phyloP scores from a whole-genome alignment of 2,888 invertebrate genomes.

The Harpalus rubripes region DNA sequence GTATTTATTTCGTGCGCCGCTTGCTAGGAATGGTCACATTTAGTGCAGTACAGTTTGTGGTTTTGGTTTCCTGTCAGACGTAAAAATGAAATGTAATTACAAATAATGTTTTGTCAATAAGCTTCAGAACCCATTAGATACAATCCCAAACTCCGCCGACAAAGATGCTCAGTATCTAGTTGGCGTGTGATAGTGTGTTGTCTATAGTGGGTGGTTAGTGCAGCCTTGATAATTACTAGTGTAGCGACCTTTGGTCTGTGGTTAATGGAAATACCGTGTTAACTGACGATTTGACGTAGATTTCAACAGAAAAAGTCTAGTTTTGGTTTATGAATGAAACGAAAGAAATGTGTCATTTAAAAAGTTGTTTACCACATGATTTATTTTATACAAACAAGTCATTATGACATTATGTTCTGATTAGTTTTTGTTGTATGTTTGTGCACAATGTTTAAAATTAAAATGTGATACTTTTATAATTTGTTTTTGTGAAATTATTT shows the following conservation, averaged over 20 bases:
- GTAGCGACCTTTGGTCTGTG: slow-evolving; percentile 38
- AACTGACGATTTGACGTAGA: background rate
- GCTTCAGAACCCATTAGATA: slow-evolving; percentile 15
- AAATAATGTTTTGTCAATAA: slow-evolving; percentile 65
- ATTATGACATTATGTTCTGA: no score
- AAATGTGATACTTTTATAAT: no score
- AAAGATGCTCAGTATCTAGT: slow-evolving; percentile 31
- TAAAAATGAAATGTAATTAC: slow-evolving; percentile 64
- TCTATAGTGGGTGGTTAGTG: slow-evolving; percentile 48
- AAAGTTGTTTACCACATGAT: slow-evolving; percentile 6
- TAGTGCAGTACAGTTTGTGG: slow-evolving; percentile 65
- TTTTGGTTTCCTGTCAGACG: slow-evolving; percentile 63
- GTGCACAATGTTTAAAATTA: background rate
- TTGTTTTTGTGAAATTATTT: no score
- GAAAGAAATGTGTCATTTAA: background rate
- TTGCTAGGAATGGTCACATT: background rate
- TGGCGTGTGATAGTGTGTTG: slow-evolving; percentile 13
- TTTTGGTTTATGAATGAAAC: slow-evolving; percentile 16
- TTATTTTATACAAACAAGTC: slow-evolving; percentile 5
- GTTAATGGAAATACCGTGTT: slow-evolving; percentile 56
- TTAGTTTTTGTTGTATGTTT: background rate
- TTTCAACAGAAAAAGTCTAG: slow-evolving; percentile 2
- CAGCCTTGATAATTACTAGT: slow-evolving; percentile 29
- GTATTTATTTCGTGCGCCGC: slow-evolving; percentile 18
- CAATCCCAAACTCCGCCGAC: background rate